Conservation (phyloP, 1,140 invertebrate genomes). For the Apocrypta bakeri region DNA sequence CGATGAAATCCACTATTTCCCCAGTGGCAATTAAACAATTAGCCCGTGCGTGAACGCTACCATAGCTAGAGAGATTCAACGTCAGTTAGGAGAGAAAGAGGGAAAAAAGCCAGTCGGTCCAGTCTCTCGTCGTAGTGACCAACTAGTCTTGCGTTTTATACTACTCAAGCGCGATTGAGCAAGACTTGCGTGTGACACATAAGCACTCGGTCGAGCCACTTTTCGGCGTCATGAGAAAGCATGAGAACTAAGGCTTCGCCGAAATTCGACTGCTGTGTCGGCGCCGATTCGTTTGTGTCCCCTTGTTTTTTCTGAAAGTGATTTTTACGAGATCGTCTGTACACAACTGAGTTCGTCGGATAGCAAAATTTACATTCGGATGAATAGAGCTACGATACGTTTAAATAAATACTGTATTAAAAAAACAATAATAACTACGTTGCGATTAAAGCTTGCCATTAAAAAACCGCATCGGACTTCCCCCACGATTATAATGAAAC, state of each 20-base stretch:
- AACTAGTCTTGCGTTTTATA: background rate
- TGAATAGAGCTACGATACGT: no score
- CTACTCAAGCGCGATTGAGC: background rate
- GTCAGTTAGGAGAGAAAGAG: background rate
- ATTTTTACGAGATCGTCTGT: slow-evolving; percentile 9
- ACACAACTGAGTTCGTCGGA: background rate
- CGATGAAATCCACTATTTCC: background rate
- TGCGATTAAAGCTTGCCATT: background rate
- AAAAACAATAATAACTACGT: background rate
- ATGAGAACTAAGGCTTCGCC: slow-evolving; percentile 3
- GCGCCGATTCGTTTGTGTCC: background rate
- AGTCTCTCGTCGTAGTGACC: no score
- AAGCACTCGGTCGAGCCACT: background rate
- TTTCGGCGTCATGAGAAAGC: background rate
- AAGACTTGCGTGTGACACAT: slow-evolving; percentile 2
- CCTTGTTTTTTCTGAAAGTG: background rate
- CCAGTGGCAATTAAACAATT: background rate
- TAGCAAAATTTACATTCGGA: background rate
- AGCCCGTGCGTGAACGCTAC: background rate
- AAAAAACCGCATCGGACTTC: background rate
- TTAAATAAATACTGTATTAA: background rate
- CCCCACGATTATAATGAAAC: background rate
- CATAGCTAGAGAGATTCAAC: no score
- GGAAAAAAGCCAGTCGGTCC: slow-evolving; percentile 26
- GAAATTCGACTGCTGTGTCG: background rate